Conservation (phyloP, 2,797 vertebrate species). For the Tenualosa thibaudeaui region DNA sequence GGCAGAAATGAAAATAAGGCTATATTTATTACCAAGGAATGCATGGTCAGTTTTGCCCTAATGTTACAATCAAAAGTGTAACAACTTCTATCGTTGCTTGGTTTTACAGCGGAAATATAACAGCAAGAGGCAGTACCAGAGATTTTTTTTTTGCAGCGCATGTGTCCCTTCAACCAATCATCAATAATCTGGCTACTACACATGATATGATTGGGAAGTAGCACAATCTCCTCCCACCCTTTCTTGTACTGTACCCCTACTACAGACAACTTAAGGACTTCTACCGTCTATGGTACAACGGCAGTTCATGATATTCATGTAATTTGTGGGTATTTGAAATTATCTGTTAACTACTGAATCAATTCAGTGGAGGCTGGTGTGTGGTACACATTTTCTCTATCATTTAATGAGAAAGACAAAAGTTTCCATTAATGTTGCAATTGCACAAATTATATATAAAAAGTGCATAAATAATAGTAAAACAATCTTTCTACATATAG, state of each 20-base stretch:
- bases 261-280: no score
- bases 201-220: conserved; percentile 10
- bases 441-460: no score
- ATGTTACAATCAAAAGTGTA: neutral
- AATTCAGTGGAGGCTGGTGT: no score
- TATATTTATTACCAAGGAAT: conserved; percentile 51
- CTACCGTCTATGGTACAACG: no score
- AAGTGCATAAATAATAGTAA: no score
- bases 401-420: neutral
- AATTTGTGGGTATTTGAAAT: no score
- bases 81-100: neutral
- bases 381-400: no score
- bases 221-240: neutral
- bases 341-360: no score
- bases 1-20: conserved; percentile 58
- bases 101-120: neutral
- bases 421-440: no score
- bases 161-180: neutral
- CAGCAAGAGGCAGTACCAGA: no score
- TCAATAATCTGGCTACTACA: neutral
- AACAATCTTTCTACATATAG: no score
- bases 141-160: neutral
- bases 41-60: conserved; percentile 54
- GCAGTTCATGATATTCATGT: no score
- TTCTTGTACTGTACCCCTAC: neutral